Conservation (phyloP, 2,888 invertebrate species). For the Saturnia japonica region DNA sequence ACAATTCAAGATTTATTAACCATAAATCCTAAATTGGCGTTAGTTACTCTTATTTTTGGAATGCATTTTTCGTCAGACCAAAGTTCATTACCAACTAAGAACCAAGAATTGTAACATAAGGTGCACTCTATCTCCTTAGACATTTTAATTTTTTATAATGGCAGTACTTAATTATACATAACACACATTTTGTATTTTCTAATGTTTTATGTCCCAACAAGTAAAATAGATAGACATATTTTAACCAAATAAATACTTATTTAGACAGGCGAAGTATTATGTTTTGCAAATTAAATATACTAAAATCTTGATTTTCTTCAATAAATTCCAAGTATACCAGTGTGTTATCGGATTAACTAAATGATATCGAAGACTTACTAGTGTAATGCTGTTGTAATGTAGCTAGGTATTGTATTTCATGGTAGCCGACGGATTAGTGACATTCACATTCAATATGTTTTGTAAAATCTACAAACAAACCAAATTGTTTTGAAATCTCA, state of each 20-base stretch:
- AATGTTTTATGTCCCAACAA: neutral
- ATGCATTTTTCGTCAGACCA: neutral
- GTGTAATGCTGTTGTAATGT: constrained; percentile 32
- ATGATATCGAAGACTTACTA: constrained; percentile 47
- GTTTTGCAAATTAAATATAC: no score
- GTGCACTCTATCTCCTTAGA: neutral
- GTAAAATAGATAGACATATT: no score
- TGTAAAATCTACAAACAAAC: neutral
- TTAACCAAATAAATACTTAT: no score
- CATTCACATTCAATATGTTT: neutral
- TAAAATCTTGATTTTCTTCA: neutral
- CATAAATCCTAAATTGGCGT: neutral
- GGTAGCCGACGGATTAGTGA: constrained; percentile 23
- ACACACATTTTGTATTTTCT: neutral
- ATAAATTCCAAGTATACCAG: neutral
- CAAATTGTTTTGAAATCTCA: neutral
- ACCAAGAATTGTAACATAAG: neutral
- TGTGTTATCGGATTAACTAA: constrained; percentile 36
- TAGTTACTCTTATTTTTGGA: neutral
- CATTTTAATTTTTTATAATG: neutral
- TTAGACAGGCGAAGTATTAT: no score
- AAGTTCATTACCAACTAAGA: neutral
- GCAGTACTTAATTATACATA: neutral
- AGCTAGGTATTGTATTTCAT: constrained; percentile 13
- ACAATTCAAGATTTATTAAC: no score